Evolutionary conservation across 2,797 vertebrate genomes (phyloP), one percentile per base, ranked within the genome.

Genomic region (Ctenopoma kingsleyae): DNA sequence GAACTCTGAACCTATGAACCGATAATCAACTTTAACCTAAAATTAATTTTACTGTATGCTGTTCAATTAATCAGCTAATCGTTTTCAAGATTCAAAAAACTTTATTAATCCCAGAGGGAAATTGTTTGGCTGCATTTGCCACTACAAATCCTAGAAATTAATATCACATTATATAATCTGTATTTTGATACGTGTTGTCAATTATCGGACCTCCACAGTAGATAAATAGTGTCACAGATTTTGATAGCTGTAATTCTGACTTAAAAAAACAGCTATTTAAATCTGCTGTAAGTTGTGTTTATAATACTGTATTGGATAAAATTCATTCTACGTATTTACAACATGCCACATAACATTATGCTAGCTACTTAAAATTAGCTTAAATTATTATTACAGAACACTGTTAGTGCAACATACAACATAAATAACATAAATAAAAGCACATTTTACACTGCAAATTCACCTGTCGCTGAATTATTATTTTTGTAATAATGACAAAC

Each of bases 351-450:
- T 20, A 43, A 43, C 41, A 12, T 13, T 11, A 22, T 22, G 19
- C 19, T 47, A n/a, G 17, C 17, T n/a, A n/a, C 8, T 9, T 19
- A 20, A 22, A 22, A 20, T 20, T 11, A 47, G 44, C 19, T 47
- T 20, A 20, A 20, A 20, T 47, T 12, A 22, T 12, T 22, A 52
- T 60, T 64, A 32, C 56, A 55, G 17, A 44, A 5, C 5, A 2
- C 17, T 56, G 27, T 66, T 35, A 5, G 20, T 25, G 19, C 66
- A 6, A 54, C 35, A 19, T 22, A 19, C 25, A 67, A 52, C n/a
- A n/a, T n/a, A n/a, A n/a, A n/a, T n/a, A n/a, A n/a, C n/a, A n/a
- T n/a, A 10, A 44, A 2, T 19, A 38, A 56, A 27, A 60, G 25
- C 19, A 44, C 19, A 43, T 20, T 22, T 51, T 17, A 65, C 32